Evolutionary conservation across 2,888 invertebrate species (phyloP).

Genomic region (Parnassius smintheus): DNA sequence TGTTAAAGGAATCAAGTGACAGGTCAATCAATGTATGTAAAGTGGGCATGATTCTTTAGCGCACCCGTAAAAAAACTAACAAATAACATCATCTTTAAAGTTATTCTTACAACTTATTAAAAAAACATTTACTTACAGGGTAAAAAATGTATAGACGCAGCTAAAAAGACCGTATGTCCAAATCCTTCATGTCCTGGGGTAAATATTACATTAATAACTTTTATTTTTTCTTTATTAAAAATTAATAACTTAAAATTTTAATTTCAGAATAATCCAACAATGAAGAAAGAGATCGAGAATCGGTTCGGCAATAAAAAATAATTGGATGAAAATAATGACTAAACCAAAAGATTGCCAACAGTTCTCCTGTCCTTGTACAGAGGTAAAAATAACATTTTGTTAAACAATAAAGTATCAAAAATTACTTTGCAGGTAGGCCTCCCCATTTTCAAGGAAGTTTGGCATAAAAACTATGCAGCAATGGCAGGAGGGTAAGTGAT

Average conservation of each 20-base stretch:
- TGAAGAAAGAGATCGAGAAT: conserved; percentile 43
- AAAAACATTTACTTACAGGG: conserved; percentile 37
- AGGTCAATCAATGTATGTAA: no score
- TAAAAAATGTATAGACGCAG: conserved; percentile 38
- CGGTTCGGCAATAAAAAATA: conserved; percentile 39
- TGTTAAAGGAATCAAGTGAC: no score
- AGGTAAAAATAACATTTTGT: conserved; percentile 21
- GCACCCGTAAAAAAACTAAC: no score
- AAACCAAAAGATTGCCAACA: conserved; percentile 14
- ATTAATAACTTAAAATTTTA: not conserved
- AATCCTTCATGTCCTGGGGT: conserved; percentile 49
- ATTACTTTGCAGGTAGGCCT: no score
- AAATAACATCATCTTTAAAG: no score
- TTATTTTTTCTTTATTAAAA: not conserved
- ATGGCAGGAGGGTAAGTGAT: no score
- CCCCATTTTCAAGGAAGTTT: no score
- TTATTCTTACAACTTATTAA: no score
- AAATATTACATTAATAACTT: conserved; percentile 12
- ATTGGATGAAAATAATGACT: conserved; percentile 28
- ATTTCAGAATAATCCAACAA: conserved; percentile 44
- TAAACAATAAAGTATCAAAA: no score
- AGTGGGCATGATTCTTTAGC: no score
- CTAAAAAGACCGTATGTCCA: conserved; percentile 40
- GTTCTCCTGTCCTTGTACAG: conserved; percentile 31
- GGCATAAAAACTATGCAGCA: no score